A percentile compares a stretch with the other conserved stretches of the same genome.
Evolutionary conservation across 2,888 invertebrate species (phyloP).

Genomic region (Zhengitettix transpicula): DNA sequence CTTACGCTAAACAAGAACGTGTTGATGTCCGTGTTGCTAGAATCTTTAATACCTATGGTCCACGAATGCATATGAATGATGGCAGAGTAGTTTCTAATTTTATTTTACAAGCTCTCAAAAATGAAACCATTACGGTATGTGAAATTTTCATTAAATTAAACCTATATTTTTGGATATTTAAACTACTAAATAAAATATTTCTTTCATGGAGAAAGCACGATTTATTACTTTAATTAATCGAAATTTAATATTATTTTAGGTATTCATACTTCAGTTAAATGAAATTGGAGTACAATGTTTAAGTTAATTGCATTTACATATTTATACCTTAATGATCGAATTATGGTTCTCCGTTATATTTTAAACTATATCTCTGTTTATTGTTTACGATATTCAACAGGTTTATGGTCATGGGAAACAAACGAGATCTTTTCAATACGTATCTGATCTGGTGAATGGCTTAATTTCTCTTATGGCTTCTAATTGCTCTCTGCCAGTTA

Average conservation of each 20-base stretch:
- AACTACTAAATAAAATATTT: too few relatives aligned
- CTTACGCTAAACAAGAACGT: slow-evolving; percentile 94
- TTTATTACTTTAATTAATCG: too few relatives aligned
- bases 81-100: slow-evolving; percentile 98
- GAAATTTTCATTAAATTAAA: neutral
- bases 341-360: too few relatives aligned
- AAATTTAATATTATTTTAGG: too few relatives aligned
- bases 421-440: slow-evolving; percentile 95
- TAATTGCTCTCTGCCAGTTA: slow-evolving; percentile 83
- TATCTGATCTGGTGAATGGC: slow-evolving; percentile 92
- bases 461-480: slow-evolving; percentile 83
- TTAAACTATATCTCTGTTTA: neutral
- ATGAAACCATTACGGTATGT: slow-evolving; percentile 81
- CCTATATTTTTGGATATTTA: too few relatives aligned
- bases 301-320: too few relatives aligned
- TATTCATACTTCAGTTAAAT: too few relatives aligned
- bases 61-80: slow-evolving; percentile 97
- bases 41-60: slow-evolving; percentile 98
- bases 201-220: too few relatives aligned
- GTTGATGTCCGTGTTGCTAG: slow-evolving; percentile 90
- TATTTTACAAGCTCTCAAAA: slow-evolving; percentile 87
- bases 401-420: slow-evolving; percentile 74
- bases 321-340: too few relatives aligned
- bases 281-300: too few relatives aligned
- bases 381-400: neutral